Base-by-base conservation (phyloP, 2,888 invertebrate genomes). In the Diadromus collaris region DNA sequence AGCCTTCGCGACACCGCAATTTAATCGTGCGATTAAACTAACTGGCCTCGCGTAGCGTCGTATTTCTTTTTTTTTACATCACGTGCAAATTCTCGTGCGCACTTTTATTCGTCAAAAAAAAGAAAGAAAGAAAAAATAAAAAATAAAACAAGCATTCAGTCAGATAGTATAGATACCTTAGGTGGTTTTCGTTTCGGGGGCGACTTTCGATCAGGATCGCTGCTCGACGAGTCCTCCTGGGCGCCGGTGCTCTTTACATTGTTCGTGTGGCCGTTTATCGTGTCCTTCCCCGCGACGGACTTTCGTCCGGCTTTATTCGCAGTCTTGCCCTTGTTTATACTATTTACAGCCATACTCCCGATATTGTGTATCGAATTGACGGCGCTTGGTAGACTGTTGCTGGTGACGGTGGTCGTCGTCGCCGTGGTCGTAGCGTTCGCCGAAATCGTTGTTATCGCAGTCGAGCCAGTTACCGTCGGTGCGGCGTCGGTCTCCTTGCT, bases 141-240 rank as follows among this genome's bases (percentile, higher is more conserved):
- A 60, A 19, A 61, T 16, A 38, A 34, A 38, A 4, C 34, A 38
- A 69, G 70, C 74, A 79, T 81, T 68, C 72, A 58, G 75, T 76
- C 74, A 76, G 63, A 65, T 46, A 61, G 74, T 77, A 80, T 88
- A 87, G 88, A 86, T 90, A 91, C 91, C 91, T 94, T 93, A 77
- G 95, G 94, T 63, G 95, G 94, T 90, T 95, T 95, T 81, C 95
- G 92, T 84, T 93, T 94, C 0, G 93, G 93, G 29, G 93, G 93
- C 88, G 93, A 90, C 90, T 93, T 92, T 81, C 92, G 88, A 83
- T 94, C 94, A 76, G 92, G 93, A 86, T 94, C 94, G 58, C 94
- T 94, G 92, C 95, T 93, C 85, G 95, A 95, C 85, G 95, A 94
- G 86, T 94, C 94, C 83, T 94, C 94, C 76, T 89, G 89, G 10